Evolutionary conservation across 2,113 vertebrate species (phyloP).

Genomic region (Pygoscelis antarcticus): DNA sequence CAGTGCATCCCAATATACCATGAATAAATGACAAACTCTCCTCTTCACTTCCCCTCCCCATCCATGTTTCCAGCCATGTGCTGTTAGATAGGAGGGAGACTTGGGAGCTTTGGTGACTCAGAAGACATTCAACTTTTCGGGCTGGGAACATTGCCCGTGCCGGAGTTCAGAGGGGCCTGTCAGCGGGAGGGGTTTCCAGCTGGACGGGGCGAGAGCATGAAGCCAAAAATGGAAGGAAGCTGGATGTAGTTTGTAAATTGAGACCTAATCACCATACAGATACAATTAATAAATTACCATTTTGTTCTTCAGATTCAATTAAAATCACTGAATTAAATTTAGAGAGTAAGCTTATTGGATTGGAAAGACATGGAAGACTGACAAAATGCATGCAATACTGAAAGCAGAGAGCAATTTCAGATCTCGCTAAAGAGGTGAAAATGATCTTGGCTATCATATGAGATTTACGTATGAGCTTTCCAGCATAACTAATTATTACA

Average conservation of each 20-base stretch:
- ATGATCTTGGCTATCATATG: not conserved
- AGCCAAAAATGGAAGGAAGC: not conserved
- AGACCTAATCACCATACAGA: not conserved
- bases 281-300: not conserved
- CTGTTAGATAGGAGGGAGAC: not conserved
- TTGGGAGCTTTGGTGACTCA: not conserved
- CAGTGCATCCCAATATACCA: not conserved
- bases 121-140: not conserved
- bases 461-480: not conserved
- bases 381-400: not conserved
- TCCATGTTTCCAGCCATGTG: not conserved
- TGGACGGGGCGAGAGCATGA: not conserved
- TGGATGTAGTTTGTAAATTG: not conserved
- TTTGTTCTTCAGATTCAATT: constrained; percentile 9
- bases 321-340: constrained; percentile 5
- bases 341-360: not conserved
- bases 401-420: not conserved
- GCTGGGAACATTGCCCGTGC: not conserved
- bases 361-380: not conserved
- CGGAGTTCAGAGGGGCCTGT: not conserved
- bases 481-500: not conserved
- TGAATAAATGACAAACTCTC: not conserved
- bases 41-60: not conserved
- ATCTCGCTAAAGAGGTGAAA: not conserved
- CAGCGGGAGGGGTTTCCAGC: not conserved